Evolutionary conservation across 2,113 vertebrate genomes (phyloP).

Genomic region (Chamaea fasciata): DNA sequence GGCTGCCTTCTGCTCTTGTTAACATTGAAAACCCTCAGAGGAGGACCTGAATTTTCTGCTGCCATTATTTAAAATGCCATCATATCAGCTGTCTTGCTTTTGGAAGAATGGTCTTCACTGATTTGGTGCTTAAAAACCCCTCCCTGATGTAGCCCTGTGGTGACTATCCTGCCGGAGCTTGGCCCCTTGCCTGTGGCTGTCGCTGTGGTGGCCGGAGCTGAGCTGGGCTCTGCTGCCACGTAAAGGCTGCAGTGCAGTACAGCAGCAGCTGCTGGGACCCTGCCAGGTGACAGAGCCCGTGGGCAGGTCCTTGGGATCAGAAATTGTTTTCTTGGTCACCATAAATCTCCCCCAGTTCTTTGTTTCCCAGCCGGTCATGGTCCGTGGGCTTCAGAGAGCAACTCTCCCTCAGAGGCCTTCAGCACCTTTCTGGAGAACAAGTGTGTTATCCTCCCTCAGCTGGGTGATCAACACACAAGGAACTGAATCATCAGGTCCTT

Average conservation of each 20-base stretch:
- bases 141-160: background rate
- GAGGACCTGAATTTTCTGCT: background rate
- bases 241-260: background rate
- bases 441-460: background rate
- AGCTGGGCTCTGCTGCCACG: constrained; percentile 30
- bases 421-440: background rate
- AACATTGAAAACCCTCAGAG: background rate
- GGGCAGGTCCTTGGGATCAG: background rate
- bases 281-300: background rate
- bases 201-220: background rate
- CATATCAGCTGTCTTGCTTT: background rate
- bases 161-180: accelerated
- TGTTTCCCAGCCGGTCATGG: background rate
- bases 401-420: background rate
- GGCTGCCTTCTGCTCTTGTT: background rate
- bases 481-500: background rate
- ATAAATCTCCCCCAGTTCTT: background rate
- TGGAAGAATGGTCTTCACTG: background rate
- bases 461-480: background rate
- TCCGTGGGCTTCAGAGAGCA: background rate
- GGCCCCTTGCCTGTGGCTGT: background rate
- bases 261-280: background rate
- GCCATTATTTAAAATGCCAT: background rate
- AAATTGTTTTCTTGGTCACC: background rate
- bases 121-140: background rate